Evolutionary conservation across 1,140 invertebrate genomes (phyloP).

Genomic region (Tetramorium simillimum): DNA sequence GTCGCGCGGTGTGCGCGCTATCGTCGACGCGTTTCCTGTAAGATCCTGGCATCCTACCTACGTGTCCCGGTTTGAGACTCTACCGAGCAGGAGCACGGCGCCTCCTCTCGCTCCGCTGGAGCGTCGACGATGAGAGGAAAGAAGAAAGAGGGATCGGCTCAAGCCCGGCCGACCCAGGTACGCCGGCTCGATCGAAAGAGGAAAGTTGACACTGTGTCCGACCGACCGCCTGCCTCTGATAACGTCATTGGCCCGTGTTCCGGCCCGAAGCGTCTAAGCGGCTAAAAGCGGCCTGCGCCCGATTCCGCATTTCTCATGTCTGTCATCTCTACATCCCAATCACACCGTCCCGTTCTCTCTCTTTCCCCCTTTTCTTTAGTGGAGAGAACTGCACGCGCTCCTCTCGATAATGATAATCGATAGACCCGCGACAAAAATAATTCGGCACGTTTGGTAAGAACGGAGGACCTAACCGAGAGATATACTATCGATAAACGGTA

Average conservation of each 20-base stretch:
- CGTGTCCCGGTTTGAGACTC: constrained; percentile 14
- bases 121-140: not conserved
- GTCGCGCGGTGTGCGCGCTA: not conserved
- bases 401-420: not conserved
- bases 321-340: not conserved
- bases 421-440: constrained; percentile 24
- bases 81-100: not conserved
- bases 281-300: not conserved
- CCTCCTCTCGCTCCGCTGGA: not conserved
- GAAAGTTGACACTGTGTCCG: constrained; percentile 46
- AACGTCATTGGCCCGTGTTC: constrained; percentile 25
- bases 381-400: not conserved
- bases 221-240: constrained; percentile 14
- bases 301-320: not conserved
- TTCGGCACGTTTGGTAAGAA: constrained; percentile 12
- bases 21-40: constrained; percentile 27
- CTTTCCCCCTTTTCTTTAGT: not conserved
- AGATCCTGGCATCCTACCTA: not conserved
- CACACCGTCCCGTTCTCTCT: not conserved
- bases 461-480: constrained; percentile 2
- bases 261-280: not conserved
- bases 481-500: not conserved
- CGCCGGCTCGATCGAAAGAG: constrained; percentile 35
- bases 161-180: constrained; percentile 45
- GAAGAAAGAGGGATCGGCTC: not conserved